Conservation (phyloP, 2,888 invertebrate genomes). For the Saturnia pavonia region DNA sequence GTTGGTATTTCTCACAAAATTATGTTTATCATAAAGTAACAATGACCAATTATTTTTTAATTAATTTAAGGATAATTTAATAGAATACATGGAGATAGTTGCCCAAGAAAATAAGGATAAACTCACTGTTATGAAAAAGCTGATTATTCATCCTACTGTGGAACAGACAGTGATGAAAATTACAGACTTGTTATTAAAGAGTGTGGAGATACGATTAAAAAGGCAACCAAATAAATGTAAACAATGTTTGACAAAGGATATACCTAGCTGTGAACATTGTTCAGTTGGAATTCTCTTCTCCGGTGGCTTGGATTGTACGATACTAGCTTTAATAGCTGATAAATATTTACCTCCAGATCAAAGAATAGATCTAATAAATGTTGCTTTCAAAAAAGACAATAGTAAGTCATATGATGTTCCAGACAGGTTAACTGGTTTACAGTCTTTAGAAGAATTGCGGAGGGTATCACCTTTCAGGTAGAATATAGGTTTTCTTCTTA, state of each 20-base stretch:
- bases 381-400: constrained; percentile 89
- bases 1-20: constrained; percentile 38
- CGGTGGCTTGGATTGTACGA: constrained; percentile 97
- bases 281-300: constrained; percentile 94
- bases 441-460: constrained; percentile 86
- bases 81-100: constrained; percentile 49
- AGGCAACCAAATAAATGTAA: constrained; percentile 84
- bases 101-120: constrained; percentile 46
- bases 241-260: constrained; percentile 69
- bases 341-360: constrained; percentile 84
- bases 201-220: constrained; percentile 82
- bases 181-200: constrained; percentile 76
- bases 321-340: constrained; percentile 91
- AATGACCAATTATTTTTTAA: background rate
- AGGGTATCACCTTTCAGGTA: constrained; percentile 26
- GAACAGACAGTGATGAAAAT: constrained; percentile 69
- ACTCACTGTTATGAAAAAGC: constrained; percentile 55
- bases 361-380: constrained; percentile 95
- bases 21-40: background rate
- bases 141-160: constrained; percentile 64
- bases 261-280: constrained; percentile 78
- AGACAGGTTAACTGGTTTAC: constrained; percentile 90
- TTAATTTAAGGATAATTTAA: constrained; percentile 53
- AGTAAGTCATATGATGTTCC: constrained; percentile 86
- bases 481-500: background rate